Conservation (phyloP, 2,113 vertebrate genomes). For the Aviceda subcristata region DNA sequence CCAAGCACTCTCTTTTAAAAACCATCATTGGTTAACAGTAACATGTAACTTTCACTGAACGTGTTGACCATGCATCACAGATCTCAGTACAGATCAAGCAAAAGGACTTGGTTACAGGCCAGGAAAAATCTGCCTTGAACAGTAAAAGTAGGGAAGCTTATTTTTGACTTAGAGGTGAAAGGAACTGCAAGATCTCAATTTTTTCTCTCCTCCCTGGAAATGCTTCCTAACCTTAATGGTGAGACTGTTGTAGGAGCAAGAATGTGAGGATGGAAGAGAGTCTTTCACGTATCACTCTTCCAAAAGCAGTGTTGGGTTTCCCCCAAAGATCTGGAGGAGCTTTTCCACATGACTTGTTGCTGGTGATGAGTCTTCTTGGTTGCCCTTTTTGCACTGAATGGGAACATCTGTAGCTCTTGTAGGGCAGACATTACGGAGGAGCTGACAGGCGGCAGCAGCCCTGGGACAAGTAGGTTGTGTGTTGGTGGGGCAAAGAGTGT, state of each 20-base stretch:
- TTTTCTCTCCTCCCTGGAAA: neutral
- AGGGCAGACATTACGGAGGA: neutral
- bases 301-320: neutral
- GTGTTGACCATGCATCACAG: fast-evolving
- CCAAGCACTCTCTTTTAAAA: neutral
- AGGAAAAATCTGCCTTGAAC: neutral
- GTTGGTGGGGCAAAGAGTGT: neutral
- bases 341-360: neutral
- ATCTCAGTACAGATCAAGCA: neutral
- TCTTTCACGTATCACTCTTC: neutral
- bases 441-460: neutral
- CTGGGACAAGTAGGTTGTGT: neutral
- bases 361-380: neutral
- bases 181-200: neutral
- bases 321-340: neutral
- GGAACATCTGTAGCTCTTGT: neutral
- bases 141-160: neutral
- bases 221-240: neutral
- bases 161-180: neutral
- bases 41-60: neutral
- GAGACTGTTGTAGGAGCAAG: neutral
- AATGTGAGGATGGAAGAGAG: neutral
- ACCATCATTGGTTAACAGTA: neutral
- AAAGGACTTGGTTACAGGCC: neutral
- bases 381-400: neutral